Conservation (phyloP, 2,113 vertebrate species). For the Callocephalon fimbriatum region DNA sequence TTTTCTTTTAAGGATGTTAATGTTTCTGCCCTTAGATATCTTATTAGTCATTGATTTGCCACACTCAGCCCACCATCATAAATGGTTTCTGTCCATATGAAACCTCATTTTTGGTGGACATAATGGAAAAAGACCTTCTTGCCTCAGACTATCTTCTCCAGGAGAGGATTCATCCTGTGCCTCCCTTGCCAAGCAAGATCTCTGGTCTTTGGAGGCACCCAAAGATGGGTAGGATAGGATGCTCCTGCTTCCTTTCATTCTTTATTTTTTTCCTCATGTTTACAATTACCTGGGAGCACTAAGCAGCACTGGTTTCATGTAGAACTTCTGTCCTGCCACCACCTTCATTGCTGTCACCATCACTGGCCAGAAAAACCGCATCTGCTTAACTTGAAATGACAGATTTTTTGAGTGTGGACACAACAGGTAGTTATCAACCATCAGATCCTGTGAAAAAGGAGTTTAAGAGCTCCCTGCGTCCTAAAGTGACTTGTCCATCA, state of each 20-base stretch:
- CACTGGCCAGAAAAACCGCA: background rate
- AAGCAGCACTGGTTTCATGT: background rate
- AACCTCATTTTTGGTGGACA: background rate
- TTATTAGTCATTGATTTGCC: background rate
- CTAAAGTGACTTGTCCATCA: background rate
- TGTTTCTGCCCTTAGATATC: background rate
- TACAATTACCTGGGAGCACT: background rate
- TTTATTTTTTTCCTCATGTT: background rate
- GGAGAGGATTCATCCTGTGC: background rate
- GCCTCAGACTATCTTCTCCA: background rate
- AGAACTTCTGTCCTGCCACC: background rate
- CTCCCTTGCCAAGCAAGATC: background rate
- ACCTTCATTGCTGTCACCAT: background rate
- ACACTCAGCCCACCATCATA: background rate
- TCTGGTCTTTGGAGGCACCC: background rate
- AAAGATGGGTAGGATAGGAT: background rate
- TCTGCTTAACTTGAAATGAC: background rate
- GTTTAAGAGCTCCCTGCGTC: background rate
- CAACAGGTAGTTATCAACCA: background rate
- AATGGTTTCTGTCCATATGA: background rate
- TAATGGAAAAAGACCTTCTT: background rate
- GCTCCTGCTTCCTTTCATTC: background rate
- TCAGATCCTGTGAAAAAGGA: background rate
- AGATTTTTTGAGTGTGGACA: background rate
- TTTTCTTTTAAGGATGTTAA: background rate